Evolutionary conservation across 1,140 invertebrate species (phyloP).

Genomic region (Achroia grisella): DNA sequence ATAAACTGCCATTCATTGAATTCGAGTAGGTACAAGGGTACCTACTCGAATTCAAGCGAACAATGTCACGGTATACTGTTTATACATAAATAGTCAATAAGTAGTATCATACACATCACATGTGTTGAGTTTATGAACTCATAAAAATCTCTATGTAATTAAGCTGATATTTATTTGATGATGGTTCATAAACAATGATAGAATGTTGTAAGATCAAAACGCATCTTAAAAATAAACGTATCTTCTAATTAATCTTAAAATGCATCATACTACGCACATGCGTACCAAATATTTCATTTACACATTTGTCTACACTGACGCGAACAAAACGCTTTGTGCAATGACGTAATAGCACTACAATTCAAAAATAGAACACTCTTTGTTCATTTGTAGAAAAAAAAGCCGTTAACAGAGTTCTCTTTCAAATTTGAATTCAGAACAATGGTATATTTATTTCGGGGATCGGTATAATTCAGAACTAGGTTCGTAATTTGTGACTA

Average conservation of each 20-base stretch:
- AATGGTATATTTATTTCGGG: constrained; percentile 13
- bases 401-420: constrained; percentile 2
- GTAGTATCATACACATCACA: too few relatives aligned
- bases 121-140: too few relatives aligned
- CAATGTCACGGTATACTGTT: too few relatives aligned
- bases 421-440: constrained; percentile 6
- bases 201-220: too few relatives aligned
- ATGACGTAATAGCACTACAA: constrained; percentile 48
- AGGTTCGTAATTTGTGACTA: constrained; percentile 19
- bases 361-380: constrained; percentile 59
- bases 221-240: too few relatives aligned
- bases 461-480: constrained; percentile 12
- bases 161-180: too few relatives aligned
- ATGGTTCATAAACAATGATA: too few relatives aligned
- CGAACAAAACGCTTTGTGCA: constrained; percentile 32
- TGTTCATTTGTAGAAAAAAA: constrained; percentile 34
- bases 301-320: constrained; percentile 17
- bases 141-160: too few relatives aligned
- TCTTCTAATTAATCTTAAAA: constrained; percentile 10
- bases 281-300: constrained; percentile 20
- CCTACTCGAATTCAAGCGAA: too few relatives aligned
- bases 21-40: too few relatives aligned
- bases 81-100: too few relatives aligned
- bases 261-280: constrained; percentile 7
- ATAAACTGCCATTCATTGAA: too few relatives aligned